Evolutionary conservation across 2,113 vertebrate species (phyloP).

Genomic region (Andinoacara biseriatus): DNA sequence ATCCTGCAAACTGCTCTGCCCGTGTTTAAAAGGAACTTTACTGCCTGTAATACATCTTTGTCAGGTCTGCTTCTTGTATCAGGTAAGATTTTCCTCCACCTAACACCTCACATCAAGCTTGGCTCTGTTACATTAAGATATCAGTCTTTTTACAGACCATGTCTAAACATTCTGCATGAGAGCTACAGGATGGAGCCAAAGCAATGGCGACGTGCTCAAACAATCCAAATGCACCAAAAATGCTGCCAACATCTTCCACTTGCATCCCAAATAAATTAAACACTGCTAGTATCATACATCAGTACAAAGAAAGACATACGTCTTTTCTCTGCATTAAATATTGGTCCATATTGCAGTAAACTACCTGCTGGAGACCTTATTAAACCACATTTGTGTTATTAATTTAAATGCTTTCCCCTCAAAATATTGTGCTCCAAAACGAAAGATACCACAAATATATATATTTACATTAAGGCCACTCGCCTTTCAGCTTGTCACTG

Average conservation of each 20-base stretch:
- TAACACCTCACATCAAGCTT: background rate
- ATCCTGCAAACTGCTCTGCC: background rate
- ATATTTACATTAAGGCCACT: background rate
- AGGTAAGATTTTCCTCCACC: background rate
- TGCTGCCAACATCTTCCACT: slow-evolving; percentile 3
- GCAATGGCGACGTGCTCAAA: background rate
- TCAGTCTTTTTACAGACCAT: background rate
- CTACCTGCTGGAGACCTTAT: background rate
- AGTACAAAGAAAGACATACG: background rate
- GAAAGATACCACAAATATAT: background rate
- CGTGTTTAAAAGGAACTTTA: background rate
- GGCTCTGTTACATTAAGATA: background rate
- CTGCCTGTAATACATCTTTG: background rate
- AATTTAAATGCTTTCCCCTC: background rate
- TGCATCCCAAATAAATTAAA: background rate
- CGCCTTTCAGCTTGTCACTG: background rate
- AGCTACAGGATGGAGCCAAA: background rate
- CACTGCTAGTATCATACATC: slow-evolving; percentile 2
- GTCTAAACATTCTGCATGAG: background rate
- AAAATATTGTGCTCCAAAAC: background rate
- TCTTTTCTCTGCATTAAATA: background rate
- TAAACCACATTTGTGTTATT: background rate
- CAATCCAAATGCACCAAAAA: background rate
- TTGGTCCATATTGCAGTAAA: background rate
- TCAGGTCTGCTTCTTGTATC: background rate